Base-by-base conservation (phyloP, 2,888 invertebrate species). In the Drosophila tanythrix region DNA sequence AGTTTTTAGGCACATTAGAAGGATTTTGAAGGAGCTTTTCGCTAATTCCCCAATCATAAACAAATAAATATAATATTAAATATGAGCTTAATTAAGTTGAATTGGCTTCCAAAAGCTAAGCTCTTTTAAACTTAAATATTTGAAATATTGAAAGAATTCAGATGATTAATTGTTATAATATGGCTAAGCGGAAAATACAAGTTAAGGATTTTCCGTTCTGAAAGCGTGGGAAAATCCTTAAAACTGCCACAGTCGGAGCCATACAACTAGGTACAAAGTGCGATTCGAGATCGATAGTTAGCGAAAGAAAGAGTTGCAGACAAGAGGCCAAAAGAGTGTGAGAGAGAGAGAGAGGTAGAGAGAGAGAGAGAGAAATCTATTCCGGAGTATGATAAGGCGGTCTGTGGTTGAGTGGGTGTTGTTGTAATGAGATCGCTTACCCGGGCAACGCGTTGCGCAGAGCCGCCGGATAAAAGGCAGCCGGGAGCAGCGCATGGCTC, bases 361-460 rank as follows among this genome's bases (percentile, higher is more conserved):
- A 11, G 21, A 43, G 21, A 25, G 10, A 36, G 29, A 18, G 21
- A n/a, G 6, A 29, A 21, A 48, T 55, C 27, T 50, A 25, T 25
- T 27, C 36, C n/a, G 15, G 15, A n/a, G 15, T 5, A 40, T 58
- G 36, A 25, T 27, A 46, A 15, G 15, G 15, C 25, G 8, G 15
- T 18, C 40, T n/a, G 43, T 25, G 31, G 33, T 48, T 29, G 21
- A n/a, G 25, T 25, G 33, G 27, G 25, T 38, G 36, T 7, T n/a
- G 15, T 46, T 46, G 3, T 31, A 31, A 38, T 8, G 5, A 10
- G 65, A 35, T 51, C 57, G 78, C 95, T 95, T 94, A 96, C 96
- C 96, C 95, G 61, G 96, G 96, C 86, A 96, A 94, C 75, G 96
- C 96, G 66, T 95, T 96, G 56, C 96, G 94, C 81, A 96, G 94